Evolutionary conservation across 2,888 invertebrate genomes (phyloP), one percentile per base, ranked within the genome.

Genomic region (Drosophila peninsularis): DNA sequence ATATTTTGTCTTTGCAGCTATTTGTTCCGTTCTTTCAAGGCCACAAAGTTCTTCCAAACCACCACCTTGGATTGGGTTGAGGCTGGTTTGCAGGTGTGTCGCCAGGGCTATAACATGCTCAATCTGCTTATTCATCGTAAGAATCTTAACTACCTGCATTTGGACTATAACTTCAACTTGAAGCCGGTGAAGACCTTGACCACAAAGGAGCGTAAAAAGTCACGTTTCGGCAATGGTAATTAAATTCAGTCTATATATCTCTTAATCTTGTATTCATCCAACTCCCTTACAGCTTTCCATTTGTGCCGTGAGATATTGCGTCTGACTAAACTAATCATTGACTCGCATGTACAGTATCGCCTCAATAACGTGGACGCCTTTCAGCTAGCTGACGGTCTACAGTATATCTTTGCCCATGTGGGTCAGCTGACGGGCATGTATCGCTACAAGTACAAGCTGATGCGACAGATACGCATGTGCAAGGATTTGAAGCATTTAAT

Each of bases 381-480:
- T 93, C 98, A 99, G 94, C 93, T 99, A 80, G 96, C 99, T 7
- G 99, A 99, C 92, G 99, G 99, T 11, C 93, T 99, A 41, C 99
- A 99, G 93, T 99, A 99, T 92, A 98, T 99, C 73, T 99, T 99
- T 92, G 98, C 99, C 1, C 99, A 99, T 90, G 99, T 99, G 10
- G 99, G 99, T 0, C 99, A 99, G 92, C 93, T 99, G 67, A 99
- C 99, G 0, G 99, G 99, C 92, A 99, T 99, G 99, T 99, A 99
- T 93, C 95, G 99, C 32, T 99, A 99, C 94, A 98, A 98, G 90
- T 99, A 99, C 93, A 99, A 99, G 92, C 94, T 99, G 61, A 99
- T 99, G 99, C 94, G 98, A 90, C 99, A 99, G 93, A 99, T 99
- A 82, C 94, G 99, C 55, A 99, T 99, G 99, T 99, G 99, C 94